These are phyloP conservation scores for Eriosoma lanigerum DNA, from an alignment of 1,140 invertebrate genomes.

Conservation along the genomic window DNA sequence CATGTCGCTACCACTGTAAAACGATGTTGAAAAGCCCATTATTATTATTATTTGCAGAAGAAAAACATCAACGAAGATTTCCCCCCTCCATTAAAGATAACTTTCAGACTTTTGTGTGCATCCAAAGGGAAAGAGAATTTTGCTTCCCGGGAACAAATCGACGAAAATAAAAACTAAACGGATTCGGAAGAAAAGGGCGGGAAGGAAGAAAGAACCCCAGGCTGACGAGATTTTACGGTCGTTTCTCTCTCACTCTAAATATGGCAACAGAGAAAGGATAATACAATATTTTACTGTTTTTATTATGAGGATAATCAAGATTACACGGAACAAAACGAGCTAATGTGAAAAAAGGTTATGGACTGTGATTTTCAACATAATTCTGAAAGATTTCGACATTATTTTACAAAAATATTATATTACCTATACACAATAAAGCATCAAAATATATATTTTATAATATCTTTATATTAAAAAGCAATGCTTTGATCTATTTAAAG, in stretches of 20 bases:
- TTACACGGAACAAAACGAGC: slow-evolving; percentile 25
- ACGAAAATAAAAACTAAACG: slow-evolving; percentile 48
- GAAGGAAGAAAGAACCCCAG: background rate
- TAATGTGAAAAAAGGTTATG: slow-evolving; percentile 8
- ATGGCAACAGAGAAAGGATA: slow-evolving; percentile 11
- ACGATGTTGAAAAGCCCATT: slow-evolving; percentile 45
- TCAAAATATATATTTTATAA: background rate
- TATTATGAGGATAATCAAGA: slow-evolving; percentile 37
- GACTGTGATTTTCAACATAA: background rate
- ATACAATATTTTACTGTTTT: slow-evolving; percentile 37
- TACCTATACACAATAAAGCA: background rate
- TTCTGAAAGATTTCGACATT: slow-evolving; percentile 8
- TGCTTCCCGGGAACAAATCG: slow-evolving; percentile 29
- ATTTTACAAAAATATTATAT: background rate
- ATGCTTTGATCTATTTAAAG: background rate
- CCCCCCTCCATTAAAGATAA: slow-evolving; percentile 29
- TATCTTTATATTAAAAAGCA: background rate
- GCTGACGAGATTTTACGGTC: slow-evolving; percentile 45
- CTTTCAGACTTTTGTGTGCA: slow-evolving; percentile 30
- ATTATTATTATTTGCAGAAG: slow-evolving; percentile 48
- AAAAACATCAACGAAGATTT: slow-evolving; percentile 49
- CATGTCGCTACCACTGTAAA: slow-evolving; percentile 47
- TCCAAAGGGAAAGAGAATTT: background rate
- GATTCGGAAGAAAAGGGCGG: background rate
- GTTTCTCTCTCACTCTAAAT: slow-evolving; percentile 5